phyloP scores from a whole-genome alignment of 2,113 vertebrate genomes.

The Australoheros scitulus region DNA sequence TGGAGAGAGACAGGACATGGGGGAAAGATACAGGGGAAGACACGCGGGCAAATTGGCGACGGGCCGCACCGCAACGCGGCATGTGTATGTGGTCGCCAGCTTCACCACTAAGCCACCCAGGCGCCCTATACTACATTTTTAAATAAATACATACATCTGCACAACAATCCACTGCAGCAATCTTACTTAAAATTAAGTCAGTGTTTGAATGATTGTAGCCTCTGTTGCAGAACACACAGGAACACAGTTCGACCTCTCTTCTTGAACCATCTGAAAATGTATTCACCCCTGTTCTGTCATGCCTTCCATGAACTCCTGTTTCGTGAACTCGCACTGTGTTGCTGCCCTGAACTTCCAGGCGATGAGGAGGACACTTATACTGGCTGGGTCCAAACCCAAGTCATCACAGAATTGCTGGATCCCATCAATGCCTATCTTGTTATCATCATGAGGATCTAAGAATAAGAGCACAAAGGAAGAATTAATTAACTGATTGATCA shows the following conservation, averaged over 20 bases:
- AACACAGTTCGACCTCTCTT: not conserved
- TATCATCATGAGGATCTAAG: constrained; percentile 93
- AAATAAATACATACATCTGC: not conserved
- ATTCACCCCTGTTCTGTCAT: constrained; percentile 91
- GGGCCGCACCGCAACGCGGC: too few species aligned
- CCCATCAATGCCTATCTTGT: constrained; percentile 94
- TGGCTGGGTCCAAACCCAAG: constrained; percentile 89
- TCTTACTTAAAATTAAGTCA: not conserved
- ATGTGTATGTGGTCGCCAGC: too few species aligned
- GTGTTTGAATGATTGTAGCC: not conserved
- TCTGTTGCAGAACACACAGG: not conserved
- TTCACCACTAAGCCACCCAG: too few species aligned
- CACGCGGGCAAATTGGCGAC: too few species aligned
- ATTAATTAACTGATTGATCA: not conserved
- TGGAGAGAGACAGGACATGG: too few species aligned
- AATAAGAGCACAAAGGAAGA: not conserved
- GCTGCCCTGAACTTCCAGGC: constrained; percentile 95
- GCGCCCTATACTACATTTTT: not conserved
- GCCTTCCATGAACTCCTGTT: constrained; percentile 93
- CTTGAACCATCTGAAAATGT: not conserved
- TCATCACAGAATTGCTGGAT: constrained; percentile 96
- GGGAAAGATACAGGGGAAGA: too few species aligned
- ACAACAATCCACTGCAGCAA: not conserved
- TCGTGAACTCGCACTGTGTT: constrained; percentile 95
- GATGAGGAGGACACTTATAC: constrained; percentile 91